phyloP scores from a whole-genome alignment of 2,113 vertebrate genomes.

The Lagopus muta region DNA sequence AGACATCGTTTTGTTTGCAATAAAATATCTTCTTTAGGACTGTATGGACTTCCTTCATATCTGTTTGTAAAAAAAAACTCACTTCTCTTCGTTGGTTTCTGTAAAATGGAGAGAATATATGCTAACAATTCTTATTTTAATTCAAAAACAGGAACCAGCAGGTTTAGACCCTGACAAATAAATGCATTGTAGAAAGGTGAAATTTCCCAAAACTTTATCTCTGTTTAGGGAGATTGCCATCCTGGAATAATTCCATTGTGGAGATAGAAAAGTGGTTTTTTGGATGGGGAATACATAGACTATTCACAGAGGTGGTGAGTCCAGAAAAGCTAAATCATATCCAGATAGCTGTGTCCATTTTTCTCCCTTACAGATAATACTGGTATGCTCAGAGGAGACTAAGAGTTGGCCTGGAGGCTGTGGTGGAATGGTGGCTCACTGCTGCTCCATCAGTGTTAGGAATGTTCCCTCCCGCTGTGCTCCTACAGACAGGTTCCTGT shows the following conservation, averaged over 20 bases:
- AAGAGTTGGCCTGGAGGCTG: background rate
- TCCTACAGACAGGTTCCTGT: background rate
- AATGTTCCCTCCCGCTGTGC: background rate
- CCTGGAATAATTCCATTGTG: conserved; percentile 58
- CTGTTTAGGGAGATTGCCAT: conserved; percentile 34
- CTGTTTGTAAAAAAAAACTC: background rate
- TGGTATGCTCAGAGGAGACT: background rate
- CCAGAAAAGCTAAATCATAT: conserved; percentile 47
- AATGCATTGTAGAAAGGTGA: background rate
- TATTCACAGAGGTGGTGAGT: conserved; percentile 42
- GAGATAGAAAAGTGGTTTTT: conserved; percentile 38
- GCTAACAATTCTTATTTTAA: background rate
- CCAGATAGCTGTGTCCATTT: conserved; percentile 22
- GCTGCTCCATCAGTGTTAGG: background rate
- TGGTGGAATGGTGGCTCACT: background rate
- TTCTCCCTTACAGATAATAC: background rate
- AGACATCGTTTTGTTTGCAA: background rate
- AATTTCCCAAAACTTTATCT: conserved; percentile 37
- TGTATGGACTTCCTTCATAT: background rate
- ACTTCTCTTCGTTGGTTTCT: background rate
- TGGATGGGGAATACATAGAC: conserved; percentile 20
- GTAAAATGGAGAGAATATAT: background rate
- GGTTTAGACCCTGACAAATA: conserved; percentile 15
- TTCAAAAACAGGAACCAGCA: background rate
- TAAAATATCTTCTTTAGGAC: background rate